Evolutionary conservation across 2,797 vertebrate genomes (phyloP).

Genomic region (Trachurus trachurus): DNA sequence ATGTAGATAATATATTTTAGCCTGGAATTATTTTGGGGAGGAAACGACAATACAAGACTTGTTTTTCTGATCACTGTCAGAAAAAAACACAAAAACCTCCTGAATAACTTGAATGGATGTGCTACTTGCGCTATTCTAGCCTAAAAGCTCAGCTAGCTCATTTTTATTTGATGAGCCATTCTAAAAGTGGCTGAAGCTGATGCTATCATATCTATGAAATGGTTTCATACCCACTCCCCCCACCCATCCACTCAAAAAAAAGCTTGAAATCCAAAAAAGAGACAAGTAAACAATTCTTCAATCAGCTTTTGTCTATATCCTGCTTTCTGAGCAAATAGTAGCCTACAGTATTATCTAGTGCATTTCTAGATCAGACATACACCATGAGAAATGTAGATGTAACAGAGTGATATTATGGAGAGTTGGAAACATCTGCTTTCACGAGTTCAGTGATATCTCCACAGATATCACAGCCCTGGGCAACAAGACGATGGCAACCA

Average conservation of each 20-base stretch:
- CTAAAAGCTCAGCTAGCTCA: not conserved
- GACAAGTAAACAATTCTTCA: not conserved
- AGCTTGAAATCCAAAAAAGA: slow-evolving; percentile 2
- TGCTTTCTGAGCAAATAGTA: not conserved
- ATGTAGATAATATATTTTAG: slow-evolving; percentile 21
- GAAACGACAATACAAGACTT: not conserved
- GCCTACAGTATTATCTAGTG: not conserved
- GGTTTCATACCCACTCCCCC: not conserved
- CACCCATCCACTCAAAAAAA: not conserved
- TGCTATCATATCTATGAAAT: not conserved
- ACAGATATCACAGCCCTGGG: slow-evolving; percentile 20
- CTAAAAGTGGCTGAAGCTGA: slow-evolving; percentile 3
- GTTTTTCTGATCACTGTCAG: slow-evolving; percentile 30
- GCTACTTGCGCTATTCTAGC: not conserved
- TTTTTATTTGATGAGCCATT: slow-evolving; percentile 26
- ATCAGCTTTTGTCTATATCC: not conserved
- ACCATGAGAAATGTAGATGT: slow-evolving; percentile 10
- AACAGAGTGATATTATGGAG: slow-evolving; percentile 2
- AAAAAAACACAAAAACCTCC: not conserved
- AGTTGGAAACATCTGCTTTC: slow-evolving; percentile 28
- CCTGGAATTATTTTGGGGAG: not conserved
- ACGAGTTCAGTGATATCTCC: slow-evolving; percentile 21
- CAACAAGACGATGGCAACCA: not conserved
- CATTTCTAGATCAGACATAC: not conserved
- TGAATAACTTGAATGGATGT: slow-evolving; percentile 11